Conservation (phyloP, 1,140 invertebrate species). For the Megalopta genalis region DNA sequence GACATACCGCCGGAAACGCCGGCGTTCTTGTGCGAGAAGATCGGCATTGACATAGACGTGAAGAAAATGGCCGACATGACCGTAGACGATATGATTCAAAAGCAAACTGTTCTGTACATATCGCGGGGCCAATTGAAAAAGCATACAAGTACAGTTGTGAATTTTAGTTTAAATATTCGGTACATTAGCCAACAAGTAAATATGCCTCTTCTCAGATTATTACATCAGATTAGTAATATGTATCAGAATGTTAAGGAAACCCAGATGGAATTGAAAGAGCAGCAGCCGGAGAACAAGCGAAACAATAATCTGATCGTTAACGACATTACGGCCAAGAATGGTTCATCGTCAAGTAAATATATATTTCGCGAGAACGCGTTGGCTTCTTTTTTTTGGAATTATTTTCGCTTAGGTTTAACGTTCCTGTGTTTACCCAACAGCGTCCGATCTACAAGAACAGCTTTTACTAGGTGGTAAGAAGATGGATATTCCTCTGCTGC, state of each 20-base stretch:
- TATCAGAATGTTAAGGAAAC: constrained; percentile 98
- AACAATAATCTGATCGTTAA: constrained; percentile 77
- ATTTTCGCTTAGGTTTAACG: constrained; percentile 6
- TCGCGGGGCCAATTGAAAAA: constrained; percentile 93
- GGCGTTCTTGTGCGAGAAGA: constrained; percentile 95
- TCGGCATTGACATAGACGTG: constrained; percentile 92
- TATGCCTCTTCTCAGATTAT: constrained; percentile 94
- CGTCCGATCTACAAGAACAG: constrained; percentile 85
- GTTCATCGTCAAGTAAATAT: constrained; percentile 81
- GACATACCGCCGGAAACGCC: constrained; percentile 89
- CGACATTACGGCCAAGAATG: constrained; percentile 77
- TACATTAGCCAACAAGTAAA: constrained; percentile 96
- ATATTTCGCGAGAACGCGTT: background rate
- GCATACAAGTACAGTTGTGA: constrained; percentile 92
- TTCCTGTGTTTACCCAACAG: constrained; percentile 67
- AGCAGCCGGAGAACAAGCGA: constrained; percentile 80
- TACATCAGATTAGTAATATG: constrained; percentile 98
- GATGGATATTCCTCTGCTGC: constrained; percentile 78
- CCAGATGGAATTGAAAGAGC: constrained; percentile 91
- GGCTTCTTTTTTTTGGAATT: constrained; percentile 9
- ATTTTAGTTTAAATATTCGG: constrained; percentile 91
- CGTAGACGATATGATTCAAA: constrained; percentile 90
- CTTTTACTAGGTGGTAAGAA: constrained; percentile 72
- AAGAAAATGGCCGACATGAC: constrained; percentile 94
- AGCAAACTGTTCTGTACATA: constrained; percentile 91